A percentile compares a stretch with the other conserved stretches of the same genome.
Evolutionary conservation across 2,888 invertebrate species (phyloP).

Genomic region (Rugalucina vietnamica): DNA sequence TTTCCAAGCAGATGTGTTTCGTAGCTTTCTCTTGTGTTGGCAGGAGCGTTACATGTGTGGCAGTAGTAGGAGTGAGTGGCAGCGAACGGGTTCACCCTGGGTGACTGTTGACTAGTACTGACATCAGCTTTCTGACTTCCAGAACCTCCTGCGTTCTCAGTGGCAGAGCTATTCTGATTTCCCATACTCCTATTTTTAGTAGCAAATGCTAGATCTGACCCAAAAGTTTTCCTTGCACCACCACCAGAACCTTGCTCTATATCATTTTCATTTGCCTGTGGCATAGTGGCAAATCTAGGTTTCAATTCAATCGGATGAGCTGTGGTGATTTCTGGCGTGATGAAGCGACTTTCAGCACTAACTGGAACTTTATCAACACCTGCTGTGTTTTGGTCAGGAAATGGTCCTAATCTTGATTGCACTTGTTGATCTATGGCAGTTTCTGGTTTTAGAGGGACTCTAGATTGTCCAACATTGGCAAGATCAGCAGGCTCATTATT

Average conservation of each 20-base stretch:
- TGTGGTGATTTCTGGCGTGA: conserved; percentile 13
- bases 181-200: conserved; percentile 43
- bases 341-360: neutral
- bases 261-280: neutral
- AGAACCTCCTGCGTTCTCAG: neutral
- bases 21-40: conserved; percentile 69
- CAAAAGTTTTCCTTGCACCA: conserved; percentile 20
- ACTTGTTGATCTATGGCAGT: too few species aligned
- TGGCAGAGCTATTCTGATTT: neutral
- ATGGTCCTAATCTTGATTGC: too few species aligned
- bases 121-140: neutral
- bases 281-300: conserved; percentile 18
- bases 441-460: neutral
- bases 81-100: conserved; percentile 39
- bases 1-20: conserved; percentile 68
- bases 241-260: neutral
- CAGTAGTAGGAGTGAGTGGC: conserved; percentile 62
- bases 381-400: too few species aligned
- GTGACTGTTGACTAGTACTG: neutral
- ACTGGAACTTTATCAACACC: too few species aligned
- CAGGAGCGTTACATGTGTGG: conserved; percentile 64
- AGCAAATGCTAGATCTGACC: conserved; percentile 56
- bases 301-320: conserved; percentile 18
- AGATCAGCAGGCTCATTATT: neutral
- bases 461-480: neutral